These are phyloP conservation scores for Monoplex corrugatus DNA, from an alignment of 2,888 invertebrate genomes.

Conservation along the genomic window DNA sequence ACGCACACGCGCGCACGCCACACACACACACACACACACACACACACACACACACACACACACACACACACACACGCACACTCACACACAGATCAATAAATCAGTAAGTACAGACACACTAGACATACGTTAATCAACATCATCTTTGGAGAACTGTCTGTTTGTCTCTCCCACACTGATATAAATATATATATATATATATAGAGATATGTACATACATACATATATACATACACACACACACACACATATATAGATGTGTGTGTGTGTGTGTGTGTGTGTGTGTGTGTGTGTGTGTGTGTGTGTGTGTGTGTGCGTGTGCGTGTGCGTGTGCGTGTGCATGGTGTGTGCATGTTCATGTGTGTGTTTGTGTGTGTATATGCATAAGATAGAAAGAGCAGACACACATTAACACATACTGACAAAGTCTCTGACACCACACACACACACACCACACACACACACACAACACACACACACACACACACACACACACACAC, in stretches of 20 bases:
- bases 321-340: too few species aligned
- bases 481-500: conserved; percentile 19
- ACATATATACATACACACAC: not conserved
- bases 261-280: conserved; percentile 1
- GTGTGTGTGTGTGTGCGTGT: too few species aligned
- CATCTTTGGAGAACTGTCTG: too few species aligned
- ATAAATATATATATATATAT: not conserved
- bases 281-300: too few species aligned
- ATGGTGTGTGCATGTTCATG: not conserved
- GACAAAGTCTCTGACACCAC: not conserved
- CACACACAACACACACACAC: not conserved
- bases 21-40: too few species aligned
- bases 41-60: too few species aligned
- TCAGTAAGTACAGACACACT: too few species aligned
- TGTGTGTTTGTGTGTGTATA: not conserved
- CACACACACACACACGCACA: too few species aligned
- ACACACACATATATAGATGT: not conserved
- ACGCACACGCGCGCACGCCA: too few species aligned
- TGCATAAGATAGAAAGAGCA: not conserved
- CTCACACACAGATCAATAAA: too few species aligned
- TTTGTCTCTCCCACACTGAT: not conserved
- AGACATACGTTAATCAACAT: not conserved
- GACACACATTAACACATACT: not conserved
- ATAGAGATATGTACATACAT: not conserved
- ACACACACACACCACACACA: not conserved